These are phyloP conservation scores for Ispidina lecontei DNA, from an alignment of 2,797 vertebrate genomes.

Conservation along the genomic window DNA sequence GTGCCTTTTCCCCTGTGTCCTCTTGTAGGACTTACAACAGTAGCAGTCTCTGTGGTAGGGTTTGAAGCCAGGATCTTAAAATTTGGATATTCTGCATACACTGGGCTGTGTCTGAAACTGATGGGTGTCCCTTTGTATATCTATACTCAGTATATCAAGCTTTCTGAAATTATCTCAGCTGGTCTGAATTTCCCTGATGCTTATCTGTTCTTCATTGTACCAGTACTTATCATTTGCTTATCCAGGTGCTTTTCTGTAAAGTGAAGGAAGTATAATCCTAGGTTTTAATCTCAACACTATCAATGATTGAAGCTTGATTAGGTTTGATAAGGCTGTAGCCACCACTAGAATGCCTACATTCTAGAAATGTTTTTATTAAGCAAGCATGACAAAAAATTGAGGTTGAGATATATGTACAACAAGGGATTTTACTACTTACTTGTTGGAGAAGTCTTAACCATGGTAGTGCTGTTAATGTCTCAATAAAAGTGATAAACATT, in stretches of 20 bases:
- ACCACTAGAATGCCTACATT: neutral
- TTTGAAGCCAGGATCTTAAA: neutral
- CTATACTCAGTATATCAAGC: neutral
- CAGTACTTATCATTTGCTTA: neutral
- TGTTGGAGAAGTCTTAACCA: neutral
- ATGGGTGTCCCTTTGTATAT: neutral
- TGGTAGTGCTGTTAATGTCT: conserved; percentile 36
- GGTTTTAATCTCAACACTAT: no score
- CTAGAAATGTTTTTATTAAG: conserved; percentile 14
- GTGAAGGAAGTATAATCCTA: neutral
- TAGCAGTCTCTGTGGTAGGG: neutral
- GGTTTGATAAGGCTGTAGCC: neutral
- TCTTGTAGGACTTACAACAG: neutral
- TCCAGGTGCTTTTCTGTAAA: neutral
- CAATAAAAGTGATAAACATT: conserved; percentile 27
- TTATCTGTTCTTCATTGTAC: neutral
- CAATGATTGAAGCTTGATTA: neutral
- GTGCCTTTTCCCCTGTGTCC: neutral
- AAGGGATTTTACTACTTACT: neutral
- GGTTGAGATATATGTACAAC: neutral
- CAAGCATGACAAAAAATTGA: conserved; percentile 4
- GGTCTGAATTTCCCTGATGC: neutral
- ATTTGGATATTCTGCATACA: neutral
- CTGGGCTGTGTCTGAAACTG: neutral
- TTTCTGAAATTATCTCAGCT: neutral